Evolutionary conservation across 2,797 vertebrate species (phyloP), one percentile per base, ranked within the genome.

Genomic region (Tragopan temminckii): DNA sequence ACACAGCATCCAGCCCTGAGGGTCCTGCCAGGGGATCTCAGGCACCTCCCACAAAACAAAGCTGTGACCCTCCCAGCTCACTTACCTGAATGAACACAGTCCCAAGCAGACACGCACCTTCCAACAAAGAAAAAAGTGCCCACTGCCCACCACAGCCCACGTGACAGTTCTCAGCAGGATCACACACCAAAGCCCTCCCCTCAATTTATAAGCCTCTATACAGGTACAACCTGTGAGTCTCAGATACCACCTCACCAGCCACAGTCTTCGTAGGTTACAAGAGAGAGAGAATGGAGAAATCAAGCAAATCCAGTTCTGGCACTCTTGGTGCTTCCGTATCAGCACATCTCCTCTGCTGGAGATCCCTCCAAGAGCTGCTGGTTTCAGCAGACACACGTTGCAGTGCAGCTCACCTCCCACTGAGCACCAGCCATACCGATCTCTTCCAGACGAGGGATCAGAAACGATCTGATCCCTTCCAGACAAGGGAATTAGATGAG

Each of bases 61-160:
- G 70, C 42, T 62, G 55, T 8, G 58, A 79, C 23, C 33, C 69
- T 24, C 62, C 55, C 45, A 23, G n/a, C 55, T 72, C 76, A 9
- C 7, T 16, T 42, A 24, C 12, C 6, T 33, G 14, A 66, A 38
- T 35, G 23, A 62, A 75, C 1, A 3, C 36, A 31, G 31, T 16
- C 27, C 14, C 38, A 23, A 70, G 16, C 42, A 70, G 45, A 48
- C 36, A 55, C 24, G 15, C 7, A 55, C 14, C 45, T 40, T 27
- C 40, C 36, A 45, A 50, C 66, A 84, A 50, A 87, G 38, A 9
- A 29, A 50, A 16, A 29, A 29, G 0, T 23, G 27, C 31, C 43
- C 72, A 31, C 29, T 0, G 0, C 11, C 19, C 69, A 27, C 29
- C 0, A 0, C 4, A 13, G 12, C 40, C 43, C 5, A 0, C 52